phyloP scores from a whole-genome alignment of 2,888 invertebrate genomes.

The Hypselothyrea guttata region DNA sequence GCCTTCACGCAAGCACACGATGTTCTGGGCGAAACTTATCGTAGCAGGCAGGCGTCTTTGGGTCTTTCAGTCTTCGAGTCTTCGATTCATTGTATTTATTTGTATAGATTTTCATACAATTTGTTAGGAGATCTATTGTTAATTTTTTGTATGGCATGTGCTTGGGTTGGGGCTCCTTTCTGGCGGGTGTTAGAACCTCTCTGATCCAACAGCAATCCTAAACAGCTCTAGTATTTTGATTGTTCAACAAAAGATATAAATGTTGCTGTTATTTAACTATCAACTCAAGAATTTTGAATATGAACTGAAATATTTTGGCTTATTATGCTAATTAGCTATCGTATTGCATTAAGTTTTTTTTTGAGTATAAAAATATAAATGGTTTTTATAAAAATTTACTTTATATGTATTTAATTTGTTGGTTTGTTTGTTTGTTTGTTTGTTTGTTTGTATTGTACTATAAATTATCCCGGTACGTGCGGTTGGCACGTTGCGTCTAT shows the following conservation, averaged over 20 bases:
- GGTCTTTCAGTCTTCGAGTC: conserved; percentile 35
- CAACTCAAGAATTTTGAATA: conserved; percentile 43
- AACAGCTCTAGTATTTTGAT: conserved; percentile 20
- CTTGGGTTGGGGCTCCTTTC: conserved; percentile 2
- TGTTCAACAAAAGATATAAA: conserved; percentile 59
- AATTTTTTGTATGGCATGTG: conserved; percentile 45
- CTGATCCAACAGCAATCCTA: conserved; percentile 1
- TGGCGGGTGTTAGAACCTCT: conserved; percentile 15
- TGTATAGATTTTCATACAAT: conserved; percentile 16
- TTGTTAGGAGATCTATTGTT: conserved; percentile 49
- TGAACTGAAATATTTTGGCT: conserved; percentile 63
- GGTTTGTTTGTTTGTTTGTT: conserved; percentile 51
- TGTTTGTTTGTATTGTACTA: conserved; percentile 81
- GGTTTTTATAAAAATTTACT: conserved; percentile 65
- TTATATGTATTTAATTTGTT: conserved; percentile 67
- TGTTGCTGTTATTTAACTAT: conserved; percentile 67
- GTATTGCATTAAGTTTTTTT: conserved; percentile 44
- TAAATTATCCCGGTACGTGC: conserved; percentile 83
- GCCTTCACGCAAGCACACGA: conserved; percentile 28
- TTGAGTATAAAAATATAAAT: conserved; percentile 82
- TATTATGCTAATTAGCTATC: conserved; percentile 74
- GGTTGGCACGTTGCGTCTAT: conserved; percentile 78
- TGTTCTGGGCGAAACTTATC: conserved; percentile 43
- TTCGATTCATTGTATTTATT: conserved; percentile 22
- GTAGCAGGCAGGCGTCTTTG: conserved; percentile 55